Evolutionary conservation across 2,888 invertebrate genomes (phyloP), one percentile per base, ranked within the genome.

Genomic region (Podabrus alpinus): DNA sequence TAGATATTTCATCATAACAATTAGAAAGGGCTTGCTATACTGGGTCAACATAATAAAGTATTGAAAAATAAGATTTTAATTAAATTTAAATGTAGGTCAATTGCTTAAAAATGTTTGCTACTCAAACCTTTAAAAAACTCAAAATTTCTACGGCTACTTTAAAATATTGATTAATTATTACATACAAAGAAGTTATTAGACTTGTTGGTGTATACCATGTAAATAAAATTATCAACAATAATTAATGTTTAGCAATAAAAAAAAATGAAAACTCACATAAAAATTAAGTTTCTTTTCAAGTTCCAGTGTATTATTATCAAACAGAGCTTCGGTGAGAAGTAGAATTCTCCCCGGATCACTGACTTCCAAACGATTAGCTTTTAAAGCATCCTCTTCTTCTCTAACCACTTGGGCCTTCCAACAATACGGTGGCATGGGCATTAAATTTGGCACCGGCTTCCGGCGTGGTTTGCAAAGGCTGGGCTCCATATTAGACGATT

Each of bases 281-380:
- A 83, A 84, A 84, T 92, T 92, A 67, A 92, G 86, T 87, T 89
- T 91, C 16, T 87, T 87, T 84, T 92, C 92, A 17, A 92, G 84
- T 69, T 87, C 86, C 66, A 87, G 85, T 72, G 89, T 89, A 73
- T 82, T 85, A 15, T 88, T 87, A 73, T 91, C 90, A 59, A 86
- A 87, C 7, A 92, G 85, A 78, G 85, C 88, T 86, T 90, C 89
- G 25, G 89, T 87, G 68, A 92, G 85, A 76, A 89, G 88, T 75
- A 92, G 83, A 77, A 92, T 87, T 85, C 89, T 90, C 9, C 89
- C 89, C 5, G 91, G 91, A 82, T 91, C 90, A 74, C 89, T 90
- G 61, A 87, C 84, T 83, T 89, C 87, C 62, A 91, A 85, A 73
- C 83, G 83, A 62, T 84, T 77, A n/a, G 82, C 77, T 16, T 72